Evolutionary conservation across 2,797 vertebrate genomes (phyloP).

Genomic region (Pseudochromis fuscus): DNA sequence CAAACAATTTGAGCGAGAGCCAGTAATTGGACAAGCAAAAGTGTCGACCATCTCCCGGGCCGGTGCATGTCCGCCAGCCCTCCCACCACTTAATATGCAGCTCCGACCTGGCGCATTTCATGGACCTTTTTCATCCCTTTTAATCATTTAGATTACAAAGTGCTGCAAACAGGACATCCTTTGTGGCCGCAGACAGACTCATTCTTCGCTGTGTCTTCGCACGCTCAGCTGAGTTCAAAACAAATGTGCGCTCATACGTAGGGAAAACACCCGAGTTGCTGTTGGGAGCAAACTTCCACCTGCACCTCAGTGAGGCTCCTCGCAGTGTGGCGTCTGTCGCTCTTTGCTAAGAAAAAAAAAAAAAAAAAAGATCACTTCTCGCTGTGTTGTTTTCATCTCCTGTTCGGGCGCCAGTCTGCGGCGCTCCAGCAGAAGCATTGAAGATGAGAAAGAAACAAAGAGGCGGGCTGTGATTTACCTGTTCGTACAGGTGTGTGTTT

Average conservation of each 20-base stretch:
- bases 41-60: slow-evolving; percentile 77
- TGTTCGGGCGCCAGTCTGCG: slow-evolving; percentile 28
- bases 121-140: slow-evolving; percentile 74
- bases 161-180: slow-evolving; percentile 69
- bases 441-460: slow-evolving; percentile 34
- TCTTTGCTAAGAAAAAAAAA: slow-evolving; percentile 32
- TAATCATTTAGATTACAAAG: slow-evolving; percentile 73
- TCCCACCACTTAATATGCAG: slow-evolving; percentile 78
- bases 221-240: slow-evolving; percentile 15
- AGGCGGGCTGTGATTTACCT: slow-evolving; percentile 16
- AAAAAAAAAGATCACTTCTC: slow-evolving; percentile 51
- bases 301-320: slow-evolving; percentile 25
- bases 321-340: slow-evolving; percentile 30
- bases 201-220: slow-evolving; percentile 31
- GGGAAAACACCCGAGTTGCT: neutral
- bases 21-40: slow-evolving; percentile 85
- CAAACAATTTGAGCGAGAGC: slow-evolving; percentile 83
- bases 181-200: slow-evolving; percentile 55
- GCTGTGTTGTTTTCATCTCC: slow-evolving; percentile 38
- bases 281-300: slow-evolving; percentile 29
- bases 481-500: slow-evolving; percentile 47
- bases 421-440: slow-evolving; percentile 18
- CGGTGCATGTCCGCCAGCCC: slow-evolving; percentile 68
- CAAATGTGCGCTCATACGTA: slow-evolving; percentile 22
- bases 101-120: slow-evolving; percentile 77